phyloP scores from a whole-genome alignment of 2,113 vertebrate genomes.

The Cephalopholis sonnerati region DNA sequence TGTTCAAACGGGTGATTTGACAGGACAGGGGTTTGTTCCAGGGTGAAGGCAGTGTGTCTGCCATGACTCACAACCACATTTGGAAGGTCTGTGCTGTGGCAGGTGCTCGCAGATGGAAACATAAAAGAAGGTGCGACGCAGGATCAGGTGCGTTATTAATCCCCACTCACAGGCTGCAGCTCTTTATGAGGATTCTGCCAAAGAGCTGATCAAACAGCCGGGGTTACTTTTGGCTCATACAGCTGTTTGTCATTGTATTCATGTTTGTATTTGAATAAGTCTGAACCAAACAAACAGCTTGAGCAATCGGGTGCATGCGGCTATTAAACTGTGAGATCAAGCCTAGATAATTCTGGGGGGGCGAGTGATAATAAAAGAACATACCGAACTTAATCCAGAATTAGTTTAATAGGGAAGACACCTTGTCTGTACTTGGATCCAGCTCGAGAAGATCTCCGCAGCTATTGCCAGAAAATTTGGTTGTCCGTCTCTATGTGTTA shows the following conservation, averaged over 20 bases:
- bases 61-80: background rate
- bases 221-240: background rate
- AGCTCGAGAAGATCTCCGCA: background rate
- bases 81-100: constrained; percentile 7
- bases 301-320: background rate
- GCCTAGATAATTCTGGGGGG: background rate
- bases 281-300: background rate
- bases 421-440: background rate
- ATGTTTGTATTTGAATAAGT: constrained; percentile 12
- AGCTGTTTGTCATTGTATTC: background rate
- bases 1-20: constrained; percentile 12
- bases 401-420: background rate
- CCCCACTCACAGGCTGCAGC: constrained; percentile 19
- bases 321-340: background rate
- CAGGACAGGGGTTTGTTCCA: constrained; percentile 15
- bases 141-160: constrained; percentile 35
- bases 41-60: background rate
- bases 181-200: constrained; percentile 28
- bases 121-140: constrained; percentile 16
- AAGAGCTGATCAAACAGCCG: constrained; percentile 45
- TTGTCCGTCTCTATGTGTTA: no score
- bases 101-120: constrained; percentile 15
- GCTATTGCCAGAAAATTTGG: background rate
- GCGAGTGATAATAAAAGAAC: background rate
- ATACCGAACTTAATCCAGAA: background rate